These are phyloP conservation scores for Oxyura jamaicensis DNA, from an alignment of 2,113 vertebrate genomes.

Conservation along the genomic window DNA sequence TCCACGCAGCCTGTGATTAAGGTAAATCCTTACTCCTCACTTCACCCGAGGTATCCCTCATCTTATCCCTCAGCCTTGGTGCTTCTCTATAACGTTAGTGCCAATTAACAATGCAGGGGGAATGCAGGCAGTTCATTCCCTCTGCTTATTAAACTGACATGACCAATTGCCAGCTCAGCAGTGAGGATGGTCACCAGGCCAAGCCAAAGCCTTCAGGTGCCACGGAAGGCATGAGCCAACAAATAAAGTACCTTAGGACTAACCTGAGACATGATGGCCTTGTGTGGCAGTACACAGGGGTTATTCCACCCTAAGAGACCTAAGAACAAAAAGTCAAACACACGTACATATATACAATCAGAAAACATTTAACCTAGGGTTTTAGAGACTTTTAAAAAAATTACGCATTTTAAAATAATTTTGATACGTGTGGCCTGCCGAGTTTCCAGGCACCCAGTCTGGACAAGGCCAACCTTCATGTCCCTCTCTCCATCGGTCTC, in stretches of 20 bases:
- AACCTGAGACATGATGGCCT: background rate
- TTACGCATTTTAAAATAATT: background rate
- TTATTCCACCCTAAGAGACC: background rate
- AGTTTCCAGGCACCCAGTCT: background rate
- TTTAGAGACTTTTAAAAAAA: background rate
- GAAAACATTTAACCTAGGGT: background rate
- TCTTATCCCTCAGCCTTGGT: background rate
- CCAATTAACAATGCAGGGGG: fast-evolving
- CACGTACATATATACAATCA: fast-evolving
- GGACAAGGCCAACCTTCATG: background rate
- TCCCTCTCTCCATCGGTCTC: background rate
- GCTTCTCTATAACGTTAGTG: background rate
- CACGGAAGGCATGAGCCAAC: background rate
- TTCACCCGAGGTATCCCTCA: background rate
- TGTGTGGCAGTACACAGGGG: background rate
- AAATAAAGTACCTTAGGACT: no score
- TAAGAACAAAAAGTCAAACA: background rate
- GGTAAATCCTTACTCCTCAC: background rate
- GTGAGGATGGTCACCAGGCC: background rate
- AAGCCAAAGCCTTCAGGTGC: background rate
- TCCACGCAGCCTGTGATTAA: background rate
- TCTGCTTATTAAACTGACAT: background rate
- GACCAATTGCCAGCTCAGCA: background rate
- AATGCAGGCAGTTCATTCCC: fast-evolving
- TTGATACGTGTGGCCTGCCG: background rate